These are phyloP conservation scores for Alosa sapidissima DNA, from an alignment of 2,797 vertebrate genomes.

Conservation along the genomic window DNA sequence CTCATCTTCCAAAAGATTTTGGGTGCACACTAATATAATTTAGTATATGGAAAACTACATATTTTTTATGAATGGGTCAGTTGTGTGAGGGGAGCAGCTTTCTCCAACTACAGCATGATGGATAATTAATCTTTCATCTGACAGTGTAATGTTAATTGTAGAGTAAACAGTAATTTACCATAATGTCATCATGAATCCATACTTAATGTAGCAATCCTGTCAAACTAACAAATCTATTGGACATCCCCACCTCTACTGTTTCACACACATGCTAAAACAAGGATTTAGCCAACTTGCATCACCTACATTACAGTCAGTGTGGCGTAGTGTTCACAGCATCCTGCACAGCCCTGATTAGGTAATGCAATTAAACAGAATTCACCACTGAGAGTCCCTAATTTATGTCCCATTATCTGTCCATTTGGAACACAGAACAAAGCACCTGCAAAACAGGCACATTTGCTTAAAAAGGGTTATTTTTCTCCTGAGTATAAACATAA, in stretches of 20 bases:
- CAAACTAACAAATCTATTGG: neutral
- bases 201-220: neutral
- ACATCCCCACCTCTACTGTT: neutral
- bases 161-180: neutral
- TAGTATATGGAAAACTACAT: neutral
- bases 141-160: neutral
- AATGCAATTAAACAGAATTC: conserved; percentile 61
- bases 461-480: neutral
- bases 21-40: neutral
- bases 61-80: neutral
- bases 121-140: neutral
- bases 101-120: neutral
- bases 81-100: neutral
- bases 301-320: conserved; percentile 22
- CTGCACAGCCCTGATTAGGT: conserved; percentile 60
- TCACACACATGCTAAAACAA: neutral
- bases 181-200: neutral
- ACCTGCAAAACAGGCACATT: conserved; percentile 24
- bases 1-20: neutral
- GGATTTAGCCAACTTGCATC: conserved; percentile 34
- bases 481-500: neutral
- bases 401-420: conserved; percentile 51
- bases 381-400: conserved; percentile 47
- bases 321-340: conserved; percentile 40
- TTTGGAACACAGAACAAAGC: conserved; percentile 54